Evolutionary conservation across 2,888 invertebrate species (phyloP).

Genomic region (Andrena minutula): DNA sequence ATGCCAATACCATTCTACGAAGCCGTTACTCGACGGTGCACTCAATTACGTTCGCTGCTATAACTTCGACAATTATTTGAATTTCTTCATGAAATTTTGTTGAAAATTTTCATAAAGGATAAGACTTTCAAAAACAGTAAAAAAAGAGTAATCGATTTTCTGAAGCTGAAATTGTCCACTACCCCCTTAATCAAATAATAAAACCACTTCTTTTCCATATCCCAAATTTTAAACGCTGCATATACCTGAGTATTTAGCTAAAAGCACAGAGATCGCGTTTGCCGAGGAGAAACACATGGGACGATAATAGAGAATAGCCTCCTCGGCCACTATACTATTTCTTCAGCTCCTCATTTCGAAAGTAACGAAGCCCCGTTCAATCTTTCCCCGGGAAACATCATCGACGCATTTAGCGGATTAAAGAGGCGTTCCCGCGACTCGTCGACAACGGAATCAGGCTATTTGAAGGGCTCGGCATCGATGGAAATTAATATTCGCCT

Average conservation of each 20-base stretch:
- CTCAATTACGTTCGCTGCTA: no score
- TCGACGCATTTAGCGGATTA: slow-evolving; percentile 20
- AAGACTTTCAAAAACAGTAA: no score
- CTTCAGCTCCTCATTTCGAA: slow-evolving; percentile 4
- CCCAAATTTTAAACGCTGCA: background rate
- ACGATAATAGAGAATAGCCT: slow-evolving; percentile 19
- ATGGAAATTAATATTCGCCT: slow-evolving; percentile 56
- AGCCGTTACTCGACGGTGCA: no score
- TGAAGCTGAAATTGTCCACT: no score
- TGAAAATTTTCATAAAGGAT: no score
- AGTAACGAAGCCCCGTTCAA: slow-evolving; percentile 13
- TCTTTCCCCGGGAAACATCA: background rate
- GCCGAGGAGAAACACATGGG: background rate
- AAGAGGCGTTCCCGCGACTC: background rate
- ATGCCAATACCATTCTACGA: no score
- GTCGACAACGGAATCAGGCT: slow-evolving; percentile 10
- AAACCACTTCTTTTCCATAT: background rate
- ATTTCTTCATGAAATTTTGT: no score
- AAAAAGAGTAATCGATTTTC: no score
- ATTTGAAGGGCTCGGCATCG: slow-evolving; percentile 13
- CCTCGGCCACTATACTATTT: background rate
- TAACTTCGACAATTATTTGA: no score
- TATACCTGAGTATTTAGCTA: background rate
- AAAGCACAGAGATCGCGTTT: background rate
- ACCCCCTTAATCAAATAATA: background rate